These are phyloP conservation scores for Gasterosteus nipponicus DNA, from an alignment of 2,113 vertebrate genomes.

Conservation along the genomic window DNA sequence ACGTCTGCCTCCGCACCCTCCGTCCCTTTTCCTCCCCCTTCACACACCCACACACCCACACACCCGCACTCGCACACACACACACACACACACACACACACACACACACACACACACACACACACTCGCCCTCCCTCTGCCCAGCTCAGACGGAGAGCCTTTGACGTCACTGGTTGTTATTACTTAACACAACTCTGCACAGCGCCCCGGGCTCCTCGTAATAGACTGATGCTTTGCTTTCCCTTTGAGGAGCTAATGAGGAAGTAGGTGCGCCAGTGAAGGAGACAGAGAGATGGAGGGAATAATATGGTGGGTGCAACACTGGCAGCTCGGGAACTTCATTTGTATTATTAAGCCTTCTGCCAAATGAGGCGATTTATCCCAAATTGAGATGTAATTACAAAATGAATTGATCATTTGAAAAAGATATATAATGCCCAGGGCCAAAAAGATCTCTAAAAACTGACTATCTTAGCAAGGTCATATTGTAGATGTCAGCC, in stretches of 20 bases:
- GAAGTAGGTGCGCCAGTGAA: constrained; percentile 38
- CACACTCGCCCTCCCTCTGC: constrained; percentile 37
- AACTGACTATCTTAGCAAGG: background rate
- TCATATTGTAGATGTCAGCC: background rate
- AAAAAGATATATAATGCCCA: background rate
- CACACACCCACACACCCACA: background rate
- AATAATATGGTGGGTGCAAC: constrained; percentile 27
- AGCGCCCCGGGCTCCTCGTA: constrained; percentile 71
- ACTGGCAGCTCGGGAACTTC: constrained; percentile 8
- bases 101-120: background rate
- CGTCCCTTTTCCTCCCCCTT: constrained; percentile 17
- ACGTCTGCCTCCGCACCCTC: constrained; percentile 49
- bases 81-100: background rate
- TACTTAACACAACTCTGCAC: constrained; percentile 78
- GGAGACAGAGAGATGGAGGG: constrained; percentile 26
- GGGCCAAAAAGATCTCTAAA: background rate
- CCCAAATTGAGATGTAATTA: constrained; percentile 6
- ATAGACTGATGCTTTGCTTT: constrained; percentile 74
- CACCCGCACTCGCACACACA: no score
- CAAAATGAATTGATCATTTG: background rate
- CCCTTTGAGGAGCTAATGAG: constrained; percentile 75
- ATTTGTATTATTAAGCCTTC: constrained; percentile 11
- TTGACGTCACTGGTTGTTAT: constrained; percentile 80
- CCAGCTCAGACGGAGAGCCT: constrained; percentile 69
- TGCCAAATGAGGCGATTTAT: constrained; percentile 21